Base-by-base conservation (phyloP, 2,888 invertebrate species). In the Agriopis marginaria region DNA sequence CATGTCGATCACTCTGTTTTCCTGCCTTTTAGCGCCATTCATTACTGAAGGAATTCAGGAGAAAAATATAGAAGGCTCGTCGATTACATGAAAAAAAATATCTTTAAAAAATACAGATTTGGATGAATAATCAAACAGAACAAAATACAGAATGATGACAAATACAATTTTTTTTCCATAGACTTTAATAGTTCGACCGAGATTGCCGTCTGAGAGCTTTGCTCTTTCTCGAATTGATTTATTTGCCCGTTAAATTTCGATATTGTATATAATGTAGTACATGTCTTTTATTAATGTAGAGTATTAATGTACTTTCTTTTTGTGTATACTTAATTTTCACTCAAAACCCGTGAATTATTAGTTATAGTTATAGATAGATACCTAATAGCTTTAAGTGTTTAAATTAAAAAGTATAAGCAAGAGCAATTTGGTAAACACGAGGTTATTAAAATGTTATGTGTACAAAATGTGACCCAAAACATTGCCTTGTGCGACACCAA, bases 321-420 rank as follows among this genome's bases (percentile, higher is more conserved):
- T 32, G 4, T 40, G 45, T 45, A 10, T 23, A 42, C 6, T 32
- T 32, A 58, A 49, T 64, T 68, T 71, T 74, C 69, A 90, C 91
- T 92, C 92, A 90, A 86, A 88, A 86, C 86, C 83, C 79, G 81
- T 70, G 75, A 59, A 75, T 77, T 73, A 75, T 77, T 73, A 59
- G 63, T 63, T 77, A 82, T 73, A 59, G 63, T 63, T 77, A 82
- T 86, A 85, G 84, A 77, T 79, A 77, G 32, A 32, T 32, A 32
- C 32, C 32, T 79, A 92, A 89, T 93, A 94, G 94, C 93, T 94
- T 93, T 94, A 93, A 93, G 92, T 94, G 93, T 94, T 90, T 84
- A 83, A 84, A 85, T 85, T 86, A 81, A 84, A 86, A 88, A 85
- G 86, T 89, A 85, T 89, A 60, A 88, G 84, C 87, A 83, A 89